These are phyloP conservation scores for Leucophora obtusa DNA, from an alignment of 2,888 invertebrate species.

Conservation along the genomic window DNA sequence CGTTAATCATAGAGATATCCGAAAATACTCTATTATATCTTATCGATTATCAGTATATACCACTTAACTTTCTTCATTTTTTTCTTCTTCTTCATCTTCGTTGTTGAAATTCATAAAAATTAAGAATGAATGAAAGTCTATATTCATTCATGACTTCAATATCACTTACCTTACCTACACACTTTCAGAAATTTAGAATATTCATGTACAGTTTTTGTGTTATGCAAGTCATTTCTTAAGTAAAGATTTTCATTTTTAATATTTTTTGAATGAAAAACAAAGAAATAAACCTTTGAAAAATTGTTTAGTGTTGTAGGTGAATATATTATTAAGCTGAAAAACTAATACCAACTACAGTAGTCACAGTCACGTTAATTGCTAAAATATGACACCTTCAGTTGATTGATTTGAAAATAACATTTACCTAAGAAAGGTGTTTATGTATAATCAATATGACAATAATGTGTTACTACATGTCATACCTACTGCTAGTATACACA, in stretches of 20 bases:
- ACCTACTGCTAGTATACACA: not conserved
- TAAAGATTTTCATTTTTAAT: constrained; percentile 27
- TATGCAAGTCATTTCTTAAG: constrained; percentile 35
- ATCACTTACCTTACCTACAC: not conserved
- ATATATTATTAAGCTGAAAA: not conserved
- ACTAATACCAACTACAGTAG: constrained; percentile 62
- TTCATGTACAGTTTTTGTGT: not conserved
- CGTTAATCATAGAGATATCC: constrained; percentile 5
- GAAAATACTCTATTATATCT: constrained; percentile 48
- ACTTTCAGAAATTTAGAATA: not conserved
- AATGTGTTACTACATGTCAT: constrained; percentile 1
- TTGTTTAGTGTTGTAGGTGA: not conserved
- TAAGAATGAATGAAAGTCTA: not conserved
- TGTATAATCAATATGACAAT: not conserved
- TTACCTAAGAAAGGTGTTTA: not conserved
- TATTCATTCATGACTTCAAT: constrained; percentile 17
- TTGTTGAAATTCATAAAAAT: not conserved
- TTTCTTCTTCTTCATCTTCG: too few relatives aligned
- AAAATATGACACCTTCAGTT: constrained; percentile 39
- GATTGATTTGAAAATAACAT: constrained; percentile 41
- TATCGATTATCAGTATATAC: constrained; percentile 53
- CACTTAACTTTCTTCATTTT: constrained; percentile 41
- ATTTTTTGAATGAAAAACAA: constrained; percentile 22
- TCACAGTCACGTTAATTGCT: constrained; percentile 70
- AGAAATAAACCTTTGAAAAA: not conserved